These are phyloP conservation scores for Sebastes hubbsi DNA, from an alignment of 2,797 vertebrate species.

Conservation along the genomic window DNA sequence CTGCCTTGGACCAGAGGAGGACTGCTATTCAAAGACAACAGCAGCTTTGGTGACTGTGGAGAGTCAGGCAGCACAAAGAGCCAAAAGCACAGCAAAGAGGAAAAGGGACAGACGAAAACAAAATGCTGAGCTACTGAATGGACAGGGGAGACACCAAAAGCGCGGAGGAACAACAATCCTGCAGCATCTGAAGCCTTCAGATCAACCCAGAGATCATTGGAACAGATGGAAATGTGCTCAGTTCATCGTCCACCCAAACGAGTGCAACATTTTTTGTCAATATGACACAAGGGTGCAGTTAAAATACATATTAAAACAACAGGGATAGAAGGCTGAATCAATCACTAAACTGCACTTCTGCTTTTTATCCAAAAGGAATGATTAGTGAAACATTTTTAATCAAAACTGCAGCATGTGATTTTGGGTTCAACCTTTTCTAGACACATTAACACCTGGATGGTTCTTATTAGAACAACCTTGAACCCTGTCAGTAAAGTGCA, in stretches of 20 bases:
- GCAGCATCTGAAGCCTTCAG: not conserved
- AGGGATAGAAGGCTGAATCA: not conserved
- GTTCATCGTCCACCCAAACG: not conserved
- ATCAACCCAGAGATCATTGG: not conserved
- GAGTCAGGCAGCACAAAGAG: slow-evolving; percentile 37
- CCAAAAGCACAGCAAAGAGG: slow-evolving; percentile 32
- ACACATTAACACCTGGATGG: not conserved
- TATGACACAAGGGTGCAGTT: not conserved
- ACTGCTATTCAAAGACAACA: slow-evolving; percentile 54
- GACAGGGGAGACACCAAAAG: slow-evolving; percentile 9
- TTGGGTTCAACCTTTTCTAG: not conserved
- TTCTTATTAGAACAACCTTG: not conserved
- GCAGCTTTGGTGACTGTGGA: slow-evolving; percentile 45
- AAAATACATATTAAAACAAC: not conserved
- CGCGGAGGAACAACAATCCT: slow-evolving; percentile 1
- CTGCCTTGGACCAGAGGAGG: slow-evolving; percentile 38
- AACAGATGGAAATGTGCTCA: not conserved
- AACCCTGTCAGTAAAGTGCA: not conserved
- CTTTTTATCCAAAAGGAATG: not conserved
- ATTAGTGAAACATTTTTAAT: not conserved
- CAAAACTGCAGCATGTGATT: not conserved
- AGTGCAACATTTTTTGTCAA: not conserved
- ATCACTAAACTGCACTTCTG: not conserved
- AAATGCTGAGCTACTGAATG: slow-evolving; percentile 18
- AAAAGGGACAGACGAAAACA: slow-evolving; percentile 9